phyloP scores from a whole-genome alignment of 2,797 vertebrate species.

The Intellagama lesueurii region DNA sequence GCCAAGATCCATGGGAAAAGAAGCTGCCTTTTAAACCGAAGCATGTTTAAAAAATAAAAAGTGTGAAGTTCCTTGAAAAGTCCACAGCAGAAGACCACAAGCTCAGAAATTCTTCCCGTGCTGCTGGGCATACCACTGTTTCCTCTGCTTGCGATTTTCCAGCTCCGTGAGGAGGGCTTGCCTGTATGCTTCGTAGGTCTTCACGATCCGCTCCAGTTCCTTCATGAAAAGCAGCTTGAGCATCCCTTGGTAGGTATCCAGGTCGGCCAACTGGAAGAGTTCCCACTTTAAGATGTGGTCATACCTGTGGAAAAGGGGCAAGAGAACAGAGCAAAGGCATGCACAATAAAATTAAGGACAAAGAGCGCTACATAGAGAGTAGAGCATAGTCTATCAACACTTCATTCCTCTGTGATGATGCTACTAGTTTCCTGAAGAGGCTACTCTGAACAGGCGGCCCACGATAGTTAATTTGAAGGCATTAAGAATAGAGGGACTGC shows the following conservation, averaged over 20 bases:
- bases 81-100: background rate
- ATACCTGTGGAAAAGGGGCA: conserved; percentile 81
- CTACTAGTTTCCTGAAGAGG: background rate
- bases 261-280: conserved; percentile 96
- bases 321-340: background rate
- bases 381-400: background rate
- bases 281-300: conserved; percentile 99
- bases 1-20: conserved; percentile 69
- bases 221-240: conserved; percentile 99
- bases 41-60: conserved; percentile 46
- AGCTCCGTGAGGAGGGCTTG: conserved; percentile 93
- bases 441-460: background rate
- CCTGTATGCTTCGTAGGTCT: conserved; percentile 96
- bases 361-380: too few species aligned
- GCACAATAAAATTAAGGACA: background rate
- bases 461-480: background rate
- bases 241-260: conserved; percentile 99
- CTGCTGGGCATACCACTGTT: conserved; percentile 95
- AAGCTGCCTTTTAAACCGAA: conserved; percentile 74
- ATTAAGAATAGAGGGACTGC: background rate
- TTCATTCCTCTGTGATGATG: background rate
- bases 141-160: conserved; percentile 92
- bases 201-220: conserved; percentile 97
- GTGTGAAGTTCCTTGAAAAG: conserved; percentile 54
- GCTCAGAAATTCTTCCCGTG: conserved; percentile 87